Evolutionary conservation across 2,113 vertebrate species (phyloP), one percentile per base, ranked within the genome.

Genomic region (Sinocyclocheilus anophthalmus): DNA sequence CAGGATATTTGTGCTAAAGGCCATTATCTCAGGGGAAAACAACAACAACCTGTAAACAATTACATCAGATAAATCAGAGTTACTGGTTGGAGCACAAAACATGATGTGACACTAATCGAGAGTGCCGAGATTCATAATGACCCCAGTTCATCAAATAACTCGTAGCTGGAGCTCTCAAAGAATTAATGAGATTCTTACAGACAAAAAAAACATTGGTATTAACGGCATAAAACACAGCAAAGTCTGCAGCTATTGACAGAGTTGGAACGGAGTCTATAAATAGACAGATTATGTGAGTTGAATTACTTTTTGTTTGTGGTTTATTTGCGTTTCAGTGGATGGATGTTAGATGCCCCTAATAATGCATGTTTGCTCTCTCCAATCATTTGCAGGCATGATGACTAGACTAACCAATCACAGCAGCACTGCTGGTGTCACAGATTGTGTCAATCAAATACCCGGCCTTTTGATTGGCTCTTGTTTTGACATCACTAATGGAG

Each of bases 391-490:
- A 96, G 95, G 95, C 77, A 81, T 76, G 13, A 90, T 94, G 86
- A 94, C 93, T 90, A 93, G 90, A 78, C 87, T 96, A 92, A 92
- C 94, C 93, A 96, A 96, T 95, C 95, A 96, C 94, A 93, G 93
- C 91, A 94, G 91, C 85, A 87, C 92, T 88, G 87, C 93, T 0
- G 95, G 95, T 42, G 93, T 96, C 90, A 95, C 95, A 82, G 95
- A 96, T 88, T 95, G 94, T 85, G 92, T 95, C 77, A 93, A 92
- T 91, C 94, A 96, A 89, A 93, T 93, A 48, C 92, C 92, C 37
- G 93, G 95, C 61, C 88, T 96, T 84, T 91, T 96, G 87, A 94
- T 95, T 92, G 91, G 92, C 90, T 95, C 95, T 50, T 93, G 94
- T 90, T 96, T 94, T 48, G 95, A 96, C 88, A 90, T 96, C 81